A percentile compares a stretch with the other conserved stretches of the same genome.
Evolutionary conservation across 1,140 invertebrate species (phyloP).

Genomic region (Drosophila sucinea): DNA sequence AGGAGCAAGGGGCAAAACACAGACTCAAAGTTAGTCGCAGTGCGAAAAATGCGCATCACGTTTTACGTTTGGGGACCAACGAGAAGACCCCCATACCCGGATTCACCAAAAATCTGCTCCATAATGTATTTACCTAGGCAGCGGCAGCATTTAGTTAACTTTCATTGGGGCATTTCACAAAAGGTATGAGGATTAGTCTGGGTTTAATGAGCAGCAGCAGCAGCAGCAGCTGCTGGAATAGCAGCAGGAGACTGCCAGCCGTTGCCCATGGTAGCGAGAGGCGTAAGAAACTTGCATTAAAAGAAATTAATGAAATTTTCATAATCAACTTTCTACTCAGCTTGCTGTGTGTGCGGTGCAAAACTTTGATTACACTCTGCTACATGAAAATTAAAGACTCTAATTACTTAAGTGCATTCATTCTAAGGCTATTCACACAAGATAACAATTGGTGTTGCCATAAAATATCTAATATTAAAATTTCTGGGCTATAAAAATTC

Average conservation of each 20-base stretch:
- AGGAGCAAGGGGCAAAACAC: neutral
- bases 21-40: conserved; percentile 44
- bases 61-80: conserved; percentile 61
- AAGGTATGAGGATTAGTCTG: conserved; percentile 34
- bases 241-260: neutral
- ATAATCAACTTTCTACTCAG: conserved; percentile 32
- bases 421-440: no score
- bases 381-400: neutral
- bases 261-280: neutral
- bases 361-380: conserved; percentile 22
- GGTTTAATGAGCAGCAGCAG: conserved; percentile 46
- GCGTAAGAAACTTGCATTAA: conserved; percentile 8
- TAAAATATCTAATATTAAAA: no score
- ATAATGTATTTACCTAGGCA: conserved; percentile 67
- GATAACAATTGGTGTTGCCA: no score
- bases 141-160: conserved; percentile 16
- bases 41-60: conserved; percentile 80
- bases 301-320: conserved; percentile 41
- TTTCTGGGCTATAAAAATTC: no score
- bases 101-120: conserved; percentile 46
- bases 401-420: no score
- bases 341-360: neutral
- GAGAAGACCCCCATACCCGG: conserved; percentile 5
- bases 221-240: neutral
- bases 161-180: conserved; percentile 59